Evolutionary conservation across 2,888 invertebrate genomes (phyloP).

Genomic region (Tipula vernalis): DNA sequence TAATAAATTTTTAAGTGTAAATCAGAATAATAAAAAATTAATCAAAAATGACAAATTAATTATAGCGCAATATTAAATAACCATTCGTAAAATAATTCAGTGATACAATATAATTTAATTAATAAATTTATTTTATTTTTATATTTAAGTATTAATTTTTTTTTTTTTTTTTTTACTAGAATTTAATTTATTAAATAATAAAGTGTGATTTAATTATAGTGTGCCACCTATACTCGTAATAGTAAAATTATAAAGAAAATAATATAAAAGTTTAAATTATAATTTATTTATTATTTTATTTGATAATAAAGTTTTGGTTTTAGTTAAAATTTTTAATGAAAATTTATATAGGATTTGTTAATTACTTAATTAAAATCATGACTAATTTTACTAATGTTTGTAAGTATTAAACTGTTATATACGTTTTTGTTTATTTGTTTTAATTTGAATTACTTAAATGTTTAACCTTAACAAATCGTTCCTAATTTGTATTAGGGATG

Average conservation of each 20-base stretch:
- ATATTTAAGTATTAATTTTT: background rate
- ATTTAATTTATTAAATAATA: background rate
- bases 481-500: too few species aligned
- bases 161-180: background rate
- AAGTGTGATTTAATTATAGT: background rate
- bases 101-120: background rate
- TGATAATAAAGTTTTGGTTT: background rate
- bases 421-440: too few species aligned
- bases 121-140: background rate
- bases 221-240: background rate
- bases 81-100: background rate
- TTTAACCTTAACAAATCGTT: too few species aligned
- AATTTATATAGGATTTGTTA: slow-evolving; percentile 4
- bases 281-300: background rate
- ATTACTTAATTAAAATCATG: slow-evolving; percentile 21
- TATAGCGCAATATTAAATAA: background rate
- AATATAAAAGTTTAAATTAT: background rate
- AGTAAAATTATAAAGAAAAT: background rate
- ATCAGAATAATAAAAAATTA: background rate
- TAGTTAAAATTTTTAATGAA: background rate
- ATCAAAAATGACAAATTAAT: background rate
- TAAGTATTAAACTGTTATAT: slow-evolving; percentile 23
- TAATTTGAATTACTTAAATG: too few species aligned
- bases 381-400: slow-evolving; percentile 35
- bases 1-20: background rate